Base-by-base conservation (phyloP, 2,888 invertebrate genomes). In the Neelides folsomi region DNA sequence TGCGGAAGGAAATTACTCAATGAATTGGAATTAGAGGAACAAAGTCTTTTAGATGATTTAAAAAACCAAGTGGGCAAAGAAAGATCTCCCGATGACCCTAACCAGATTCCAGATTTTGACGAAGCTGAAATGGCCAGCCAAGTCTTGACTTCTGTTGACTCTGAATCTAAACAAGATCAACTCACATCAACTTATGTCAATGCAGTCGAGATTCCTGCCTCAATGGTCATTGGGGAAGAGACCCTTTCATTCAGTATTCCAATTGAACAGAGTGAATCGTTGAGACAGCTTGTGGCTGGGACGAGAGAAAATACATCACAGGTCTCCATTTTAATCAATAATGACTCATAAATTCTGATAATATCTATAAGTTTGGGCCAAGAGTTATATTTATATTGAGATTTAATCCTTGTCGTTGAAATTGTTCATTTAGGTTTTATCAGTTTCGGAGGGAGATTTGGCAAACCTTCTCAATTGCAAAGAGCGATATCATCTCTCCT, bases 201-300 rank as follows among this genome's bases (percentile, higher is more conserved):
- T 27, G 7, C 27, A 27, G 27, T 27, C 27, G 27, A 27, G 27
- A 7, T 27, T 7, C 46, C 52, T 41, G 49, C 56, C 10, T 53
- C 57, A 1, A 50, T 54, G 35, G 43, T 55, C 18, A 15, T 57
- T 10, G 45, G 47, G 1, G 54, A 54, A 37, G 57, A 57, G 10
- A 42, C 54, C 6, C 16, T 50, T 12, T 41, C 53, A 15, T 51
- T 53, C 38, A 51, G 45, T 38, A 55, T 57, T 53, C 55, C 57
- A 16, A 41, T 53, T 10, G 51, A 55, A 34, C 51, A 53, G 38
- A 45, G 49, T 18, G 47, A 47, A 5, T 43, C 38, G 42, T 40
- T 57, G 9, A 35, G 49, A 1, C 57, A 57, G 10, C 45, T 57
- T 12, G 43, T 53, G 18, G 18, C 49, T 15, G 51, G 43, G 19